phyloP scores from a whole-genome alignment of 1,140 invertebrate genomes.

The Lepidurus couesii region DNA sequence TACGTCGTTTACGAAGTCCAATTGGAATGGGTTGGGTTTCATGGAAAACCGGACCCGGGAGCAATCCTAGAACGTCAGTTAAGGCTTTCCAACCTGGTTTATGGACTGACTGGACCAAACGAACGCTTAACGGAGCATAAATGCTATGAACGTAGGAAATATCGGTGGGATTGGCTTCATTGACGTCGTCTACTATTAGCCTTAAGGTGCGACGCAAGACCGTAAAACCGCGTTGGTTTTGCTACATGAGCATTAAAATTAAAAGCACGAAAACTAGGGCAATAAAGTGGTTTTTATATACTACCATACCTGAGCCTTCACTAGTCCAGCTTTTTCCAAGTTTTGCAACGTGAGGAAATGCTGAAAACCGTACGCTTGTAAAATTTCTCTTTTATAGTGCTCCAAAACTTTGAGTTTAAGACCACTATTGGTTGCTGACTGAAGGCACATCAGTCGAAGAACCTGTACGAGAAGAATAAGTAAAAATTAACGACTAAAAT shows the following conservation, averaged over 20 bases:
- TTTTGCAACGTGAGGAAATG: conserved; percentile 76
- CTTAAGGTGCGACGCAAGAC: conserved; percentile 58
- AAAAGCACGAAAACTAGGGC: conserved; percentile 17
- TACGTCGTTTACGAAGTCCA: conserved; percentile 41
- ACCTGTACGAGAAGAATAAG: conserved; percentile 48
- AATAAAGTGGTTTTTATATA: conserved; percentile 36
- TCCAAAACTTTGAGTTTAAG: conserved; percentile 84
- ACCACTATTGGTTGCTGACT: conserved; percentile 79
- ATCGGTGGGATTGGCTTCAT: conserved; percentile 75
- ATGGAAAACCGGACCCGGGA: conserved; percentile 57
- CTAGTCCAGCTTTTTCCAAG: conserved; percentile 77
- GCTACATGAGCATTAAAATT: conserved; percentile 36
- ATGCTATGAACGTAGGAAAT: conserved; percentile 90
- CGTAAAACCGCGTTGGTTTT: conserved; percentile 45
- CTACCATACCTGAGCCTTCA: conserved; percentile 58
- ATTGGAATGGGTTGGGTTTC: conserved; percentile 50
- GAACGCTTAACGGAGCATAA: conserved; percentile 87
- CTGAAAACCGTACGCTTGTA: conserved; percentile 85
- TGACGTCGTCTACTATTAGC: conserved; percentile 79
- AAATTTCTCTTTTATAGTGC: conserved; percentile 85
- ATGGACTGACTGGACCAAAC: conserved; percentile 77
- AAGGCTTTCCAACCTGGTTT: conserved; percentile 74
- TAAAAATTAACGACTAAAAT: background rate
- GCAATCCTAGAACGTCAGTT: conserved; percentile 57
- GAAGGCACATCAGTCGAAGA: conserved; percentile 79